Evolutionary conservation across 1,140 invertebrate genomes (phyloP), one percentile per base, ranked within the genome.

Genomic region (Heliothis virescens): DNA sequence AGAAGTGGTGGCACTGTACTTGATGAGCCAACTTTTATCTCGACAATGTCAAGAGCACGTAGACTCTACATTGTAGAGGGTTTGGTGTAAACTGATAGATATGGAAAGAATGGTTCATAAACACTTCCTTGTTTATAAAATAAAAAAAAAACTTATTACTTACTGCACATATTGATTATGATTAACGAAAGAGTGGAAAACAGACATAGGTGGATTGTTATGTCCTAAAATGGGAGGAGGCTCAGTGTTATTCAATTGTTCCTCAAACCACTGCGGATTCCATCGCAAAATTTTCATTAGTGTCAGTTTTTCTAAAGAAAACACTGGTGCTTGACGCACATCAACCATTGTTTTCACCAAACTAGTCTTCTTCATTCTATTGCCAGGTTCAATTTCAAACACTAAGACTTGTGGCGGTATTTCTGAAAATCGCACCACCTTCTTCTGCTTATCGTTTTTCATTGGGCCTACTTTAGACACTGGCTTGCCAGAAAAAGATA

Each of bases 121-220:
- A 92, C 90, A 59, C 90, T 89, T 62, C 92, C 79, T 57, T 88
- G 81, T 76, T 91, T 92, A 71, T 52, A 80, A 86, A 73, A 50
- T 52, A 16, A 18, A 62, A 69, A 62, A 65, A n/a, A n/a, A n/a
- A n/a, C n/a, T n/a, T n/a, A 34, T 53, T 85, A 86, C 93, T 89
- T 89, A 94, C 93, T 90, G 82, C 15, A 90, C 82, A 86, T 94
- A 94, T 79, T 93, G 89, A 29, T 83, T 86, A 72, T 94, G 91
- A 71, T 82, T 89, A 7, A 80, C 75, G 79, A 90, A 94, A 21
- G 83, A 84, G 74, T 92, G 91, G 29, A 90, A 92, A 29, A 91
- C 82, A 16, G 87, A 79, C 79, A 89, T 79, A 29, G 91, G 91
- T 65, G 82, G 73, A 75, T 89, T 90, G 82, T 87, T 89, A 74